Percentiles rank a stretch among this genome's conserved stretches.
Evolutionary conservation across 2,888 invertebrate genomes (phyloP).

Genomic region (Melanophora roralis): DNA sequence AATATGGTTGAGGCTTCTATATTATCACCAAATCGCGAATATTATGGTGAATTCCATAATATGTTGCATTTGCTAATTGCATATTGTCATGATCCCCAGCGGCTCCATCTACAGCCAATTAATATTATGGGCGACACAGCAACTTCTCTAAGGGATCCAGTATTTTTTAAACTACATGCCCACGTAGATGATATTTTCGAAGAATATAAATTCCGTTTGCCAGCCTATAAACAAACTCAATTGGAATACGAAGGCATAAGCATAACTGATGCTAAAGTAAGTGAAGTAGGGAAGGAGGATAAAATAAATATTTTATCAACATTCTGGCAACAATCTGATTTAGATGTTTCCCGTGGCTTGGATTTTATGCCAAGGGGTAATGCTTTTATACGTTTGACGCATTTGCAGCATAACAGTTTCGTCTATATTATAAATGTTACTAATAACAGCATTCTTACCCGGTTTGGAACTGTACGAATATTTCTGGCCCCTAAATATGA

Average conservation of each 20-base stretch:
- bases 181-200: conserved; percentile 88
- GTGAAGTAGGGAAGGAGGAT: conserved; percentile 73
- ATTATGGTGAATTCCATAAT: conserved; percentile 90
- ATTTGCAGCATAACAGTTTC: conserved; percentile 86
- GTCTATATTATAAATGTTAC: conserved; percentile 82
- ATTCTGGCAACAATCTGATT: conserved; percentile 87
- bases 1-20: conserved; percentile 87
- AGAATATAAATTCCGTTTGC: conserved; percentile 83
- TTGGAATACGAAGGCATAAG: conserved; percentile 78
- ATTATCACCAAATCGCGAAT: conserved; percentile 82
- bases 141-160: conserved; percentile 91
- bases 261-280: conserved; percentile 80
- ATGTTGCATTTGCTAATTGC: conserved; percentile 88
- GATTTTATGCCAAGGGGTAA: conserved; percentile 88
- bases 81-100: conserved; percentile 88
- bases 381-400: conserved; percentile 84
- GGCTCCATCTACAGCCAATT: conserved; percentile 83
- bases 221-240: conserved; percentile 79
- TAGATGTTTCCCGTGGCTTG: conserved; percentile 87
- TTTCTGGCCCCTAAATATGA: conserved; percentile 83
- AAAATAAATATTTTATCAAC: conserved; percentile 81
- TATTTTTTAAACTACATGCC: conserved; percentile 91
- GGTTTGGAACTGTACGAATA: conserved; percentile 81
- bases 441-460: conserved; percentile 78
- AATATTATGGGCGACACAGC: conserved; percentile 90